Evolutionary conservation across 2,113 vertebrate species (phyloP).

Genomic region (Falcunculus frontatus): DNA sequence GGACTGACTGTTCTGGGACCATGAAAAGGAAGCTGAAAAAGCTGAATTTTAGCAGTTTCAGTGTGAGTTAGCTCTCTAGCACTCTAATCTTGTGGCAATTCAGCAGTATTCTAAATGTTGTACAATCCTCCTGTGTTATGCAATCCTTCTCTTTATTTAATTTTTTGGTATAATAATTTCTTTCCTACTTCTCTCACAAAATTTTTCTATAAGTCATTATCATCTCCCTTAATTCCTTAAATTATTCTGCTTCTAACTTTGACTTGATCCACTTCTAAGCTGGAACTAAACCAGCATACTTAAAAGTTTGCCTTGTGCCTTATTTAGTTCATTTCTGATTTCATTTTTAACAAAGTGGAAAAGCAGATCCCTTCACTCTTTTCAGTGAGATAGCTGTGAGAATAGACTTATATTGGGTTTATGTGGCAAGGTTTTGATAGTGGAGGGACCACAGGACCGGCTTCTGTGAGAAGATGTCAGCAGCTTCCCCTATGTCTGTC

Average conservation of each 20-base stretch:
- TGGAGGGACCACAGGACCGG: not conserved
- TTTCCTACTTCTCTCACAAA: not conserved
- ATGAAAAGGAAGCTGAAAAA: not conserved
- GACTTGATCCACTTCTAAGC: not conserved
- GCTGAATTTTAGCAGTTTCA: not conserved
- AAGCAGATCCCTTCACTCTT: not conserved
- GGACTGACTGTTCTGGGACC: not conserved
- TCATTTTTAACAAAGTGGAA: not conserved
- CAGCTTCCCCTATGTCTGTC: not conserved
- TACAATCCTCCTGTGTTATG: not conserved
- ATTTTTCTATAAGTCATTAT: not conserved
- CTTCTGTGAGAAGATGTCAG: not conserved
- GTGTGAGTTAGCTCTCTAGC: not conserved
- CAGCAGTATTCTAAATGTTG: not conserved
- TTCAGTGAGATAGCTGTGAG: not conserved
- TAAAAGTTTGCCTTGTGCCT: not conserved
- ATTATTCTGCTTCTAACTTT: not conserved
- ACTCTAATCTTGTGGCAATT: not conserved
- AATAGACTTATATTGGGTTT: not conserved
- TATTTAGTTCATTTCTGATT: not conserved
- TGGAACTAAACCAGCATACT: not conserved
- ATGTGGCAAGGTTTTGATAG: not conserved
- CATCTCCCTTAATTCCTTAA: not conserved
- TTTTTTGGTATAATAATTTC: not conserved
- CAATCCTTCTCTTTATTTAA: not conserved